Base-by-base conservation (phyloP, 2,797 vertebrate species). In the Anabas testudineus region DNA sequence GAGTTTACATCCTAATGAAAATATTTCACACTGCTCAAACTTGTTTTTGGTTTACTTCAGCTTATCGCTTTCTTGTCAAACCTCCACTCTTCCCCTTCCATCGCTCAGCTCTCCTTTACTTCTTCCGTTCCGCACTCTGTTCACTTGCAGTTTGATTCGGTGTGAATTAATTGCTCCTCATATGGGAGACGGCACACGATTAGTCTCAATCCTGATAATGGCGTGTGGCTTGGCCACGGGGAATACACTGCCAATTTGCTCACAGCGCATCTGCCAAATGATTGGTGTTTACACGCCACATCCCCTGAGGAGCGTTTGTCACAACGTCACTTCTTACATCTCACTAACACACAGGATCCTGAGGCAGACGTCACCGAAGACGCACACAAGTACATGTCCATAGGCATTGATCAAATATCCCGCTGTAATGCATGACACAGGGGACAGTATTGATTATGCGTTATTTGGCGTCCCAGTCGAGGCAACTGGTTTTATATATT, bases 201-300 rank as follows among this genome's bases (percentile, higher is more conserved):
- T 95, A 95, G 92, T 95, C 94, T 95, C 92, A 88, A 93, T 95
- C 92, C 92, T 94, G 92, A 94, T 95, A 95, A 95, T 95, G 93
- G 93, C 80, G 91, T 91, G 90, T 90, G 90, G 90, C 92, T 88
- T 73, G 89, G 90, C 93, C 87, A 19, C 81, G 51, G 94, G 93
- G 93, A 94, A 94, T 92, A 89, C 86, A 71, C 86, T 93, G 93
- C 91, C 93, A 94, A 93, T 94, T 94, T 94, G 88, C 91, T 92
- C 88, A 66, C 73, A 68, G 87, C 85, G 89, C 93, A 93, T 94
- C 94, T 95, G 94, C 91, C 93, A 95, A 95, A 95, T 94, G 93
- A 94, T 93, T 93, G 92, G 92, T 95, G 94, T 95, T 95, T 94
- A 95, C 94, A 94, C 69, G 89, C 88, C 85, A 85, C 89, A 83